Conservation (phyloP, 2,888 invertebrate genomes). For the Sphecodes monilicornis region DNA sequence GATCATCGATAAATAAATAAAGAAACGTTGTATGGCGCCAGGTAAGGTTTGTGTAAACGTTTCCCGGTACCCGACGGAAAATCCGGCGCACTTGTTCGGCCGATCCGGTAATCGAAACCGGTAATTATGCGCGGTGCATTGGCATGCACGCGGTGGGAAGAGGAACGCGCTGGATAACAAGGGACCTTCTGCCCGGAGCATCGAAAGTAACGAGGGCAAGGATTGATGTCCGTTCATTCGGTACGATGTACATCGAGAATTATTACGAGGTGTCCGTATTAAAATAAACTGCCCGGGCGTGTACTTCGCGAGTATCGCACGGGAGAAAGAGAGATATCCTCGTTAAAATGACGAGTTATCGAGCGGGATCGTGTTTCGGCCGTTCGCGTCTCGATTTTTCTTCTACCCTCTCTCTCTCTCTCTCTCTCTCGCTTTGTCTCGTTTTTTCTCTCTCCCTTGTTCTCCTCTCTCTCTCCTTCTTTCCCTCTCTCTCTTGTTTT, state of each 20-base stretch:
- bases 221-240: constrained; percentile 67
- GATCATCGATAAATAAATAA: background rate
- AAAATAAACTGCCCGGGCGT: constrained; percentile 60
- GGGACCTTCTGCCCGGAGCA: constrained; percentile 65
- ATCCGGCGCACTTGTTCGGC: constrained; percentile 45
- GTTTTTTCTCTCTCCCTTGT: background rate
- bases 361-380: constrained; percentile 58
- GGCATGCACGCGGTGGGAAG: constrained; percentile 61
- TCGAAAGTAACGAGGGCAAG: constrained; percentile 70
- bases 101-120: constrained; percentile 67
- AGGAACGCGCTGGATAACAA: constrained; percentile 64
- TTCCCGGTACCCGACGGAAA: constrained; percentile 41
- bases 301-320: constrained; percentile 28
- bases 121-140: constrained; percentile 68
- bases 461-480: background rate
- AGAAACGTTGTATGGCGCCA: background rate
- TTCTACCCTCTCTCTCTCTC: background rate
- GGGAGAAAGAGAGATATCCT: constrained; percentile 50
- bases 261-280: constrained; percentile 68
- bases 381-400: constrained; percentile 12
- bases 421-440: background rate
- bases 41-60: constrained; percentile 5
- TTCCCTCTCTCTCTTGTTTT: background rate
- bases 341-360: constrained; percentile 69
- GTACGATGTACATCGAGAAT: constrained; percentile 61